Evolutionary conservation across 2,113 vertebrate species (phyloP).

Genomic region (Chaenogobius annularis): DNA sequence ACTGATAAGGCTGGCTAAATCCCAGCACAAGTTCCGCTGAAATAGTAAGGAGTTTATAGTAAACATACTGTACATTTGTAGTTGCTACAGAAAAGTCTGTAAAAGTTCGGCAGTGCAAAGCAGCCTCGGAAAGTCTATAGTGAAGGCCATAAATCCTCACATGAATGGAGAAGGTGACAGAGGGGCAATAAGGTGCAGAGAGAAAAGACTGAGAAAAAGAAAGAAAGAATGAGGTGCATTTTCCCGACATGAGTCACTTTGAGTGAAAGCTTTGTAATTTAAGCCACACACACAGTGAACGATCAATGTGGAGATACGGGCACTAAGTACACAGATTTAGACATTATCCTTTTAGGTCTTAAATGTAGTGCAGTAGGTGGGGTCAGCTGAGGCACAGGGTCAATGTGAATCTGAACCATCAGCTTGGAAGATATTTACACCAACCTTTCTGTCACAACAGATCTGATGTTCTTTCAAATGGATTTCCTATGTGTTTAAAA

Average conservation of each 20-base stretch:
- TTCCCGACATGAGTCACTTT: constrained; percentile 66
- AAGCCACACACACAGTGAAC: constrained; percentile 62
- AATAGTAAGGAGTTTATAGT: too few species aligned
- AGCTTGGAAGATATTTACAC: background rate
- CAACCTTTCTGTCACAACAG: background rate
- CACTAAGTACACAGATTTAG: constrained; percentile 28
- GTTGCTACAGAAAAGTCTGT: constrained; percentile 1
- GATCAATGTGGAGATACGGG: constrained; percentile 28
- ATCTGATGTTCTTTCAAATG: background rate
- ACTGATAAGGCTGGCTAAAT: background rate
- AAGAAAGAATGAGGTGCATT: constrained; percentile 49
- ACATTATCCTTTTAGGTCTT: constrained; percentile 33
- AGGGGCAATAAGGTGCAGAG: constrained; percentile 39
- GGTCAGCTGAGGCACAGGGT: constrained; percentile 23
- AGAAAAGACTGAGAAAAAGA: constrained; percentile 32
- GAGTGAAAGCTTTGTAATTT: constrained; percentile 73
- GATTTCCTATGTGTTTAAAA: background rate
- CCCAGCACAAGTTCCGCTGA: background rate
- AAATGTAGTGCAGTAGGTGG: constrained; percentile 23
- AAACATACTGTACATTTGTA: constrained; percentile 2
- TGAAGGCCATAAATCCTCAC: constrained; percentile 31
- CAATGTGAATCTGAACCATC: constrained; percentile 9
- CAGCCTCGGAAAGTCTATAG: constrained; percentile 31
- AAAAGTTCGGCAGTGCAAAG: constrained; percentile 15
- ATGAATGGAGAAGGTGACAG: constrained; percentile 32